Base-by-base conservation (phyloP, 2,113 vertebrate species). In the Colaptes auratus region DNA sequence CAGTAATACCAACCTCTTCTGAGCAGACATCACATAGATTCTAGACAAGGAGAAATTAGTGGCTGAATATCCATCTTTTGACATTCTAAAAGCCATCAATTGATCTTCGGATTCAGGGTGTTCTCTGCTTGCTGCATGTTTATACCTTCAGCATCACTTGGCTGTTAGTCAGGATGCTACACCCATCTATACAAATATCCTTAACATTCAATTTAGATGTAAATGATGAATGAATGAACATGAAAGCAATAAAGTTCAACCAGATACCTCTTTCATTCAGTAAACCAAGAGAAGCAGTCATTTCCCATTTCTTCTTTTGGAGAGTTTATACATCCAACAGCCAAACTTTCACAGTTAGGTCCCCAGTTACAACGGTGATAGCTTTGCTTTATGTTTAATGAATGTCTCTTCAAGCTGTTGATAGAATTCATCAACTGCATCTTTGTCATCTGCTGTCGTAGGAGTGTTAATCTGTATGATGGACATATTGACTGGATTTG, bases 381-480 rank as follows among this genome's bases (percentile, higher is more conserved):
- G 58, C 48, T 92, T 72, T 90, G 19, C 31, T 81, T 86, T 36
- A 35, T 75, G 74, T 94, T 86, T 90, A 95, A 94, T 86, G 82
- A 96, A 82, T 72, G 20, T 78, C 25, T 90, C 58, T 60, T 88
- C 28, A 63, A 93, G 82, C 61, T 94, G 70, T 83, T 92, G 90
- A 78, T 86, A 94, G 88, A 88, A 86, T 48, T 78, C 73, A 86
- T 88, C 88, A 89, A 30, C 65, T 90, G 69, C 82, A 81, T 88
- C 90, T 95, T 92, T 90, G 73, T 96, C 96, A 96, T 95, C 90
- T 96, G 96, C 93, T 94, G 0, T 81, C 65, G 30, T 93, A 88
- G 90, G 90, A 95, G 92, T 94, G 83, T 81, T 95, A 94, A 94
- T 90, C 83, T 69, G 56, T 58, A 50, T 92, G 95, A 96, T 92